Evolutionary conservation across 2,888 invertebrate species (phyloP).

Genomic region (Helicoverpa assulta): DNA sequence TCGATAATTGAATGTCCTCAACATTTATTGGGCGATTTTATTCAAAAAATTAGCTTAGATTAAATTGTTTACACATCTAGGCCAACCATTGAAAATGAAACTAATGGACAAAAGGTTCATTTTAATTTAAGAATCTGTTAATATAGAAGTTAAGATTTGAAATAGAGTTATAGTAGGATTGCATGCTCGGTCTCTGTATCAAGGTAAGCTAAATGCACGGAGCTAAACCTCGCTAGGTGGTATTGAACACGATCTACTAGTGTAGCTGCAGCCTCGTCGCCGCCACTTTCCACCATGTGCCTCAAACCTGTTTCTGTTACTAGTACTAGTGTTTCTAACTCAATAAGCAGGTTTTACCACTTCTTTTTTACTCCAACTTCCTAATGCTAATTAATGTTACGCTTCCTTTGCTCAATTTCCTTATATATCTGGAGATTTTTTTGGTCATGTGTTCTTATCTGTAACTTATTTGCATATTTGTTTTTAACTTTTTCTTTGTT

Average conservation of each 20-base stretch:
- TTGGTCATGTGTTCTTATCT: constrained; percentile 7
- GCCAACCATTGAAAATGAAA: background rate
- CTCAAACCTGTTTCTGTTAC: constrained; percentile 74
- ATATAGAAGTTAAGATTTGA: background rate
- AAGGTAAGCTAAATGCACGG: constrained; percentile 9
- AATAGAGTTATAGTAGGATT: background rate
- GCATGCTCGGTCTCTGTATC: constrained; percentile 14
- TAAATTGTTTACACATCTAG: background rate
- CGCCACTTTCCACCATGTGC: constrained; percentile 82
- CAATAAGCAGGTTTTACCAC: constrained; percentile 49
- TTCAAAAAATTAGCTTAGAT: constrained; percentile 10
- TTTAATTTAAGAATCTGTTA: too few species aligned
- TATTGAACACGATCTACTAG: constrained; percentile 40
- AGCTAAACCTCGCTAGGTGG: constrained; percentile 38
- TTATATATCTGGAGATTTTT: constrained; percentile 13
- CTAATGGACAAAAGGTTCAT: background rate
- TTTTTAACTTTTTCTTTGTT: constrained; percentile 36
- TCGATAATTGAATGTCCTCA: constrained; percentile 11
- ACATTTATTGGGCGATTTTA: constrained; percentile 7
- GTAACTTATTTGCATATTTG: constrained; percentile 10
- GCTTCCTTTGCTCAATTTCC: constrained; percentile 45
- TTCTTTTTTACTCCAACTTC: constrained; percentile 52
- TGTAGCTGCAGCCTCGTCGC: constrained; percentile 63
- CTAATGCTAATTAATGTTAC: constrained; percentile 48
- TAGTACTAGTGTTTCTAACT: constrained; percentile 57